These are phyloP conservation scores for Frankliniella intonsa DNA, from an alignment of 2,888 invertebrate genomes.

Conservation along the genomic window DNA sequence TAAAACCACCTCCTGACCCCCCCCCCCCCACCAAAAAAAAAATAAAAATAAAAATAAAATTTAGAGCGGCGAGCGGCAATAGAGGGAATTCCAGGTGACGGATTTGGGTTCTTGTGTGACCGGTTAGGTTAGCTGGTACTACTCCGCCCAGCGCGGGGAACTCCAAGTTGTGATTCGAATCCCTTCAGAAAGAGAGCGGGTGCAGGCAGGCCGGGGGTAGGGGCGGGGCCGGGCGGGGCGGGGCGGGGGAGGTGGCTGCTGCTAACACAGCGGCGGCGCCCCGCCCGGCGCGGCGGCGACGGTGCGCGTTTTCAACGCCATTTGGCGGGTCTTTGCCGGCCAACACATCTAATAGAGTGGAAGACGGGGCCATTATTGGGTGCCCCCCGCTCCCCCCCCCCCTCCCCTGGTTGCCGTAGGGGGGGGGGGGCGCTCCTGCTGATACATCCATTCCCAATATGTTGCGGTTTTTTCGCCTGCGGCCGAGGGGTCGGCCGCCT, in stretches of 20 bases:
- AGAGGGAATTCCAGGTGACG: no score
- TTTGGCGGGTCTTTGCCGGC: slow-evolving; percentile 11
- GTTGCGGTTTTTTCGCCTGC: slow-evolving; percentile 6
- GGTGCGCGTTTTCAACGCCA: not conserved
- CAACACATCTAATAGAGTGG: slow-evolving; percentile 22
- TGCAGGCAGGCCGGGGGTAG: not conserved
- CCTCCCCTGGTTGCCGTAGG: not conserved
- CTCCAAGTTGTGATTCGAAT: not conserved
- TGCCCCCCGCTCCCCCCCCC: not conserved
- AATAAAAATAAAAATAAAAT: no score
- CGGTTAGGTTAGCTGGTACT: no score
- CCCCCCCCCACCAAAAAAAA: no score
- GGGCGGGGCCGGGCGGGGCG: not conserved
- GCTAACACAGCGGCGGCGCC: not conserved
- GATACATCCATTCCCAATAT: slow-evolving; percentile 4
- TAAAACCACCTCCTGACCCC: no score
- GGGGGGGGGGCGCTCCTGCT: not conserved
- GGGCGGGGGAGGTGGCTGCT: not conserved
- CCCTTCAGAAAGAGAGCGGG: no score
- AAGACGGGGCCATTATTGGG: slow-evolving; percentile 1
- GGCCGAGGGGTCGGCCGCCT: not conserved
- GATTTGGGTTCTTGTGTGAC: no score
- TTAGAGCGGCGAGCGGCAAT: no score
- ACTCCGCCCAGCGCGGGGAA: not conserved
- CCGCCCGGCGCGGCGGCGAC: not conserved